Evolutionary conservation across 2,113 vertebrate species (phyloP).

Genomic region (Albula glossodonta): DNA sequence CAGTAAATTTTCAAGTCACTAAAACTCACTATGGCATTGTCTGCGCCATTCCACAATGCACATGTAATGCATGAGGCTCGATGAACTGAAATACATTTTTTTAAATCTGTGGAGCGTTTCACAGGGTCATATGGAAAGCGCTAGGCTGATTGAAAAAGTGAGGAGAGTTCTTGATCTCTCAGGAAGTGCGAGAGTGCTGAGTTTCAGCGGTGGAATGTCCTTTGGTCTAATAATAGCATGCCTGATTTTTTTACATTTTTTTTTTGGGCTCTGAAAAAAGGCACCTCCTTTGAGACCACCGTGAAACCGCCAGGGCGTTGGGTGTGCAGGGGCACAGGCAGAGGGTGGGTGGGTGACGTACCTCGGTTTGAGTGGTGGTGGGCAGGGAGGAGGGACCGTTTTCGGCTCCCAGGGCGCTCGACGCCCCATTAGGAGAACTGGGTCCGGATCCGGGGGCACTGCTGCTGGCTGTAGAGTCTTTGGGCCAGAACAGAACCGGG

Average conservation of each 20-base stretch:
- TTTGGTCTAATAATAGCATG: slow-evolving; percentile 20
- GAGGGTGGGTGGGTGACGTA: slow-evolving; percentile 57
- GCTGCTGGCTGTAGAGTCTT: slow-evolving; percentile 89
- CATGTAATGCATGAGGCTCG: background rate
- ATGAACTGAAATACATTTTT: background rate
- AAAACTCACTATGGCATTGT: background rate
- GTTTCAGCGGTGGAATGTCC: slow-evolving; percentile 23
- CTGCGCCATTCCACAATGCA: background rate
- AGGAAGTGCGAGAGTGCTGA: slow-evolving; percentile 1
- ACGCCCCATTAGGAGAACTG: slow-evolving; percentile 91
- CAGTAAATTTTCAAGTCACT: background rate
- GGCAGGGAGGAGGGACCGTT: slow-evolving; percentile 83
- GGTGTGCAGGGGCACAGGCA: background rate
- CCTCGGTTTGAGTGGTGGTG: slow-evolving; percentile 85
- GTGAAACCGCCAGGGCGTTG: background rate
- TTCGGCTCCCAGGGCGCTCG: slow-evolving; percentile 82
- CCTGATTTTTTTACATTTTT: background rate
- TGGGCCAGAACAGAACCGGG: slow-evolving; percentile 27
- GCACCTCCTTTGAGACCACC: background rate
- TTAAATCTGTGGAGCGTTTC: background rate
- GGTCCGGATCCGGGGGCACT: slow-evolving; percentile 91
- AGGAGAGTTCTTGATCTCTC: slow-evolving; percentile 10
- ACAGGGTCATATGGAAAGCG: background rate
- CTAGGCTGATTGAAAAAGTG: background rate
- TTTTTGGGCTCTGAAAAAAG: background rate